Conservation (phyloP, 2,797 vertebrate species). For the Rhabdophis nuchalis region DNA sequence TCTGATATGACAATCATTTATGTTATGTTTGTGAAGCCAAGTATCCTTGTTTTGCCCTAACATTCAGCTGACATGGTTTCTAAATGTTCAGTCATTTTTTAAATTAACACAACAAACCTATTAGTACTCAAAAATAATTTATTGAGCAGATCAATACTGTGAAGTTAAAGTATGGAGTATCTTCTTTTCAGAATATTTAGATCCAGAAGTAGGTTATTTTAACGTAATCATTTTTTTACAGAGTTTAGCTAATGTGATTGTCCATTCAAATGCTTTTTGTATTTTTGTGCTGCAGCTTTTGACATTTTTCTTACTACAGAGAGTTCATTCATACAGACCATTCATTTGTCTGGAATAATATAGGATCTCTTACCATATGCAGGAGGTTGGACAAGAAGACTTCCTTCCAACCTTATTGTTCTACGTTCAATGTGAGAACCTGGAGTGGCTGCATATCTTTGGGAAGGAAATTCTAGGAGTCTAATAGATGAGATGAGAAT, state of each 20-base stretch:
- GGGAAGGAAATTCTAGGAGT: background rate
- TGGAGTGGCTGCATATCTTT: background rate
- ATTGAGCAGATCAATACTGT: background rate
- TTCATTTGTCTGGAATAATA: background rate
- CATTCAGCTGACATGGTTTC: background rate
- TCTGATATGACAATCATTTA: constrained; percentile 4
- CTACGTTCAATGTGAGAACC: background rate
- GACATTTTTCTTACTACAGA: background rate
- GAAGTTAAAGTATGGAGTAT: background rate
- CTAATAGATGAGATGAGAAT: background rate
- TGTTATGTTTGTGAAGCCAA: constrained; percentile 2
- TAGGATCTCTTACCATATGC: background rate
- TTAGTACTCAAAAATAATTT: background rate
- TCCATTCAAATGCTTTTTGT: background rate
- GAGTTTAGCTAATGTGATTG: background rate
- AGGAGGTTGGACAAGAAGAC: background rate
- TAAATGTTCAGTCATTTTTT: constrained; percentile 3
- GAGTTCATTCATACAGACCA: background rate
- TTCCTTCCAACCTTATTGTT: background rate
- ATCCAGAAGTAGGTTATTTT: background rate
- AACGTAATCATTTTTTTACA: background rate
- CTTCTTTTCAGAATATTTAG: background rate
- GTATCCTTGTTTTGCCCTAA: background rate
- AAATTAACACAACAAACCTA: background rate
- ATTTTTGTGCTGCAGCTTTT: background rate